Evolutionary conservation across 2,797 vertebrate species (phyloP).

Genomic region (Mareca strepera): DNA sequence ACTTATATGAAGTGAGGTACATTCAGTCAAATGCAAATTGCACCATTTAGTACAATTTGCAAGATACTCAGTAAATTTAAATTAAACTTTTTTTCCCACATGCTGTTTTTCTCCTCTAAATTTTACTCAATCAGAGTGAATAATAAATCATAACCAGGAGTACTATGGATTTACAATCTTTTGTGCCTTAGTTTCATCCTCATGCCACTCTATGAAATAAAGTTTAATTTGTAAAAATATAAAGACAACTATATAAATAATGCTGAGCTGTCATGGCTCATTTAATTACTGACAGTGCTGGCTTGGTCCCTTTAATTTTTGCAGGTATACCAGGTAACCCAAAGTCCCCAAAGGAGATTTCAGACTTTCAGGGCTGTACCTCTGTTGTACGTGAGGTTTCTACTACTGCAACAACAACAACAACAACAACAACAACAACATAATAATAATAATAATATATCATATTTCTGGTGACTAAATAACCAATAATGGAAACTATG

Average conservation of each 20-base stretch:
- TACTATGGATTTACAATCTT: background rate
- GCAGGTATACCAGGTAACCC: background rate
- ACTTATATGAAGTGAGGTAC: background rate
- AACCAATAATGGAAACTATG: background rate
- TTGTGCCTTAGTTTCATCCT: background rate
- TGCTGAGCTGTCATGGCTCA: background rate
- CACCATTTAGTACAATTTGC: background rate
- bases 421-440: too few species aligned
- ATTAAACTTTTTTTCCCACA: slow-evolving; percentile 1
- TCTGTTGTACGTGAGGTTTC: background rate
- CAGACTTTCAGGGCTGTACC: background rate
- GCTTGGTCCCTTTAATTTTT: background rate
- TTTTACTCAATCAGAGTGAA: background rate
- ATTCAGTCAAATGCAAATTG: background rate
- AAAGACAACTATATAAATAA: background rate
- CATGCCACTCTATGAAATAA: background rate
- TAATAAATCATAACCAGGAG: background rate
- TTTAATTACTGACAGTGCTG: background rate
- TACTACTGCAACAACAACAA: background rate
- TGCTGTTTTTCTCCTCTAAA: slow-evolving; percentile 18
- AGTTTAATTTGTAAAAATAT: background rate
- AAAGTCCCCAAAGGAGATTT: background rate
- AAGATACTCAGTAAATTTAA: slow-evolving; percentile 7
- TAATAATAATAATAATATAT: too few species aligned
- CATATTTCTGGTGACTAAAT: background rate